Evolutionary conservation across 2,113 vertebrate genomes (phyloP).

Genomic region (Rutilus rutilus): DNA sequence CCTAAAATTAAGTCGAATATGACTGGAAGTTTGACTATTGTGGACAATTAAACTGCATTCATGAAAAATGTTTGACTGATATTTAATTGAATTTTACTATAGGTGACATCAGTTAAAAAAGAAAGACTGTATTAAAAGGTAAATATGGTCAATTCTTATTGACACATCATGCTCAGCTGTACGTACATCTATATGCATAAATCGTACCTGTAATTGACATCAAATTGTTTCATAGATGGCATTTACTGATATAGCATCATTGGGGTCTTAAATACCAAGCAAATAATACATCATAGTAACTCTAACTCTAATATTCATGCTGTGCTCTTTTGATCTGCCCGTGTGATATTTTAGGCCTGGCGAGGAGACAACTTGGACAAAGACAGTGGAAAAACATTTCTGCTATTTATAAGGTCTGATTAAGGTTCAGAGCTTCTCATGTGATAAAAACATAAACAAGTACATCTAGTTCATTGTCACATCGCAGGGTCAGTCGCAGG

Average conservation of each 20-base stretch:
- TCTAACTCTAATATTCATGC: neutral
- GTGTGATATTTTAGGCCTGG: conserved; percentile 40
- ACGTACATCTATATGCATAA: neutral
- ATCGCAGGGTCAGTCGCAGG: neutral
- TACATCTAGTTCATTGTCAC: conserved; percentile 26
- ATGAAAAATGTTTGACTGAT: too few relatives aligned
- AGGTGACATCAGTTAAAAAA: neutral
- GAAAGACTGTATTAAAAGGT: neutral
- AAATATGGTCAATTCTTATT: neutral
- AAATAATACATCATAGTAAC: neutral
- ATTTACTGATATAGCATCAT: conserved; percentile 1
- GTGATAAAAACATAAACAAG: conserved; percentile 38
- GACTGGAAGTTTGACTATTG: neutral
- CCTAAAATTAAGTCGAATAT: neutral
- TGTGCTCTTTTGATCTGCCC: neutral
- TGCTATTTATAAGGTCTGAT: conserved; percentile 35
- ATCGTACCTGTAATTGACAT: conserved; percentile 4
- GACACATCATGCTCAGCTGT: neutral
- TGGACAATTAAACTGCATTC: neutral
- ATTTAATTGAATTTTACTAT: neutral
- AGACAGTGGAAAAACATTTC: conserved; percentile 49
- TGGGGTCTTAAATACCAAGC: neutral
- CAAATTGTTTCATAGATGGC: neutral
- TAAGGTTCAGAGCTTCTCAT: conserved; percentile 36
- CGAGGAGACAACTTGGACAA: conserved; percentile 44